Evolutionary conservation across 1,140 invertebrate species (phyloP), one percentile per base, ranked within the genome.

Genomic region (Neotoxoptera formosana): DNA sequence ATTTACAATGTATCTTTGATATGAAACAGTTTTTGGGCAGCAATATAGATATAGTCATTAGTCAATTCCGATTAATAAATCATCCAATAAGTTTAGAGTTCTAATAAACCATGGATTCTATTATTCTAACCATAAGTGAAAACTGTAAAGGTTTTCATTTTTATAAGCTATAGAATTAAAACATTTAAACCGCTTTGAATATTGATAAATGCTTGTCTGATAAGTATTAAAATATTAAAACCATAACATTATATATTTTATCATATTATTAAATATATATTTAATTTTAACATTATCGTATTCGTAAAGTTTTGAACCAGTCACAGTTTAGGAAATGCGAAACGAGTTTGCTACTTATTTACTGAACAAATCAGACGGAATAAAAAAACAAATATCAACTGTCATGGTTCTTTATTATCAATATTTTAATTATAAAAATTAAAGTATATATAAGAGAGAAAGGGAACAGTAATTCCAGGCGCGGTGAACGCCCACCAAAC

Each of bases 341-440:
- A 76, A 76, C 60, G 60, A n/a, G 30, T 76, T 76, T 76, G 60
- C 60, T 17, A 76, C 30, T 76, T 34, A 76, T n/a, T 76, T 76
- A 76, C 60, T 17, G 30, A n/a, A 76, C 60, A 76, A 76, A 76
- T 76, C 60, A 76, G 60, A 76, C 14, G 14, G 30, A n/a, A n/a
- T 76, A n/a, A 76, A 67, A 60, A 67, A 76, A 76, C 14, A 76
- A 76, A 76, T 76, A 76, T 76, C 30, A n/a, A n/a, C 60, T 76
- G 60, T 76, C 60, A 76, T 14, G 30, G n/a, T 76, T 76, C n/a
- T 76, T n/a, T 76, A 76, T 34, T 76, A 76, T 76, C 60, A 76
- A 76, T 76, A 67, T 67, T 67, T 67, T n/a, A 60, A 60, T 60
- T 30, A 76, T 76, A 76, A n/a, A 76, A 76, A 76, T 76, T 76